Conservation (phyloP, 2,797 vertebrate genomes). For the Rhodeus uyekii region DNA sequence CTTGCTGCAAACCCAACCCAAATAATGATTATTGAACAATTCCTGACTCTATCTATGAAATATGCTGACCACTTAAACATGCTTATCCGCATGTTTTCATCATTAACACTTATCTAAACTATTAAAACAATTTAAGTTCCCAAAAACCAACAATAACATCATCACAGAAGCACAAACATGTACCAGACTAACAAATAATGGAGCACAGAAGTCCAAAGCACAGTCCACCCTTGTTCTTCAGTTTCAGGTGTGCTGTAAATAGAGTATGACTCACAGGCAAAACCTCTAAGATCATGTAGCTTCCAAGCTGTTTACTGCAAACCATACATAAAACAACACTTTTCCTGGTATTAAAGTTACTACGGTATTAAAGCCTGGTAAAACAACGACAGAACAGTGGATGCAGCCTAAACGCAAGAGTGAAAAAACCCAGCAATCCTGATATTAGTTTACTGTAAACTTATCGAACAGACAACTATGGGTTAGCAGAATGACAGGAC, state of each 20-base stretch:
- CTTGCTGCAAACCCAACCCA: neutral
- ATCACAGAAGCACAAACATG: neutral
- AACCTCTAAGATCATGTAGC: slow-evolving; percentile 17
- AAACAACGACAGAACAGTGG: neutral
- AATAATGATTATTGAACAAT: neutral
- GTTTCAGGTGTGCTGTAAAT: slow-evolving; percentile 22
- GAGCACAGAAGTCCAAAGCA: neutral
- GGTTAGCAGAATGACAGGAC: neutral
- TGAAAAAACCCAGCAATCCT: neutral
- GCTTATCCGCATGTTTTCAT: neutral
- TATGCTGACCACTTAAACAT: neutral
- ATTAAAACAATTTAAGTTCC: neutral
- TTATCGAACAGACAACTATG: neutral
- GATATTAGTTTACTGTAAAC: neutral
- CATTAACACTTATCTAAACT: neutral
- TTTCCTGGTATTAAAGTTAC: slow-evolving; percentile 18
- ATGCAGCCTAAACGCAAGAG: neutral
- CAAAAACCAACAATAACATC: neutral
- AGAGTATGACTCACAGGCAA: slow-evolving; percentile 8
- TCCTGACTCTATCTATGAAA: neutral
- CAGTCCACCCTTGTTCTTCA: slow-evolving; percentile 8
- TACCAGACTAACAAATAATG: neutral
- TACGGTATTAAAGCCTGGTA: too few species aligned
- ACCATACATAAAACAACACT: neutral
- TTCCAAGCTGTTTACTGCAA: slow-evolving; percentile 10